Evolutionary conservation across 2,888 invertebrate species (phyloP).

Genomic region (Drosophila barbarae): DNA sequence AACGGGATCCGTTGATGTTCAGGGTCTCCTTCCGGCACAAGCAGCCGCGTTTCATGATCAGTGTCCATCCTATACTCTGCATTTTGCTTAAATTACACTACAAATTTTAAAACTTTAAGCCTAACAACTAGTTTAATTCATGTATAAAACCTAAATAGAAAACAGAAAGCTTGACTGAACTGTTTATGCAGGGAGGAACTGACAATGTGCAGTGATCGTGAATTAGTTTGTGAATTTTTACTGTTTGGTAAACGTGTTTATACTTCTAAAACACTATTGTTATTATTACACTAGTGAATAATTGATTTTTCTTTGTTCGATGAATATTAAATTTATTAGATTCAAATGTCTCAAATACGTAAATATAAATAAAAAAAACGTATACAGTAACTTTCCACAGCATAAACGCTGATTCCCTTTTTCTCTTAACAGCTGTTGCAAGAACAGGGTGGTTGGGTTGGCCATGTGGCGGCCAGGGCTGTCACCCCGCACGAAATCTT

Average conservation of each 20-base stretch:
- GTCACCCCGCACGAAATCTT: conserved; percentile 40
- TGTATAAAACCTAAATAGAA: conserved; percentile 47
- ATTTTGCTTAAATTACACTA: conserved; percentile 77
- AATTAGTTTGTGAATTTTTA: background rate
- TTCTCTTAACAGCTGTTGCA: conserved; percentile 13
- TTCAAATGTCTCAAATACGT: rapidly evolving
- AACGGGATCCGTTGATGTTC: conserved; percentile 85
- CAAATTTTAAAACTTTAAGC: conserved; percentile 49
- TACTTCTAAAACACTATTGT: too few relatives aligned
- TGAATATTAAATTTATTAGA: rapidly evolving
- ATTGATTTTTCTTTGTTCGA: background rate
- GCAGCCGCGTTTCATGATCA: conserved; percentile 87
- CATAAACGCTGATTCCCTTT: conserved; percentile 1
- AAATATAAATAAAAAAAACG: background rate
- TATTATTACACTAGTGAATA: too few relatives aligned
- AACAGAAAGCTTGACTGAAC: conserved; percentile 17
- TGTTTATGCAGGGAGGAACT: conserved; percentile 19
- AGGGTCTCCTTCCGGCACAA: conserved; percentile 87
- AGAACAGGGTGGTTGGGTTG: conserved; percentile 11
- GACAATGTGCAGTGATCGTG: background rate
- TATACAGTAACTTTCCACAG: background rate
- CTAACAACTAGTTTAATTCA: conserved; percentile 51
- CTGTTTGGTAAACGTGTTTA: rapidly evolving
- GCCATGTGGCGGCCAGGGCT: conserved; percentile 44
- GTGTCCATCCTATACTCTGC: conserved; percentile 86